Conservation (phyloP, 2,888 invertebrate species). For the Platycheirus albimanus region DNA sequence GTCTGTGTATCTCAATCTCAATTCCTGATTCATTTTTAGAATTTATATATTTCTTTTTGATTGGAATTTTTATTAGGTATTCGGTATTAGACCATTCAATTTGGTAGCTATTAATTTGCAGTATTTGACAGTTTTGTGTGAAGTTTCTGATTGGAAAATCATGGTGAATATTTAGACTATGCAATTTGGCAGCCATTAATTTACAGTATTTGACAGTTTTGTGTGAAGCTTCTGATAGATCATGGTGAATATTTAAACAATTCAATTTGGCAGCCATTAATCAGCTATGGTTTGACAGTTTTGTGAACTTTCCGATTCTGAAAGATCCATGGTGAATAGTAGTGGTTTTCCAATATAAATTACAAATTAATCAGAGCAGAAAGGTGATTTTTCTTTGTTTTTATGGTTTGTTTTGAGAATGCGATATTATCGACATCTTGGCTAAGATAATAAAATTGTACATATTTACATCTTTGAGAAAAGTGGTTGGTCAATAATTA, state of each 20-base stretch:
- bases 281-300: slow-evolving; percentile 9
- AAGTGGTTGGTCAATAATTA: not conserved
- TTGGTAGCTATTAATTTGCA: too few relatives aligned
- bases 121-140: slow-evolving; percentile 6
- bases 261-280: not conserved
- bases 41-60: not conserved
- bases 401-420: not conserved
- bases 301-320: not conserved
- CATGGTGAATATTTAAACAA: too few relatives aligned
- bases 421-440: not conserved
- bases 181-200: not conserved
- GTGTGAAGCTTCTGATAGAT: not conserved
- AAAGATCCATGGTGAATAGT: too few relatives aligned
- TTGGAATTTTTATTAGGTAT: slow-evolving; percentile 28
- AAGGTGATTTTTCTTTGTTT: slow-evolving; percentile 25
- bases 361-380: slow-evolving; percentile 10
- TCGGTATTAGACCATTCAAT: not conserved
- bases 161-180: too few relatives aligned
- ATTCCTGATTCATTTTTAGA: not conserved
- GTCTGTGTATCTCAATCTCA: not conserved
- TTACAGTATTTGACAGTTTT: slow-evolving; percentile 6
- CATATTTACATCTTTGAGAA: not conserved
- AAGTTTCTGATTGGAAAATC: not conserved
- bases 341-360: not conserved
- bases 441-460: not conserved